phyloP scores from a whole-genome alignment of 2,113 vertebrate species.

The Megalops atlanticus region DNA sequence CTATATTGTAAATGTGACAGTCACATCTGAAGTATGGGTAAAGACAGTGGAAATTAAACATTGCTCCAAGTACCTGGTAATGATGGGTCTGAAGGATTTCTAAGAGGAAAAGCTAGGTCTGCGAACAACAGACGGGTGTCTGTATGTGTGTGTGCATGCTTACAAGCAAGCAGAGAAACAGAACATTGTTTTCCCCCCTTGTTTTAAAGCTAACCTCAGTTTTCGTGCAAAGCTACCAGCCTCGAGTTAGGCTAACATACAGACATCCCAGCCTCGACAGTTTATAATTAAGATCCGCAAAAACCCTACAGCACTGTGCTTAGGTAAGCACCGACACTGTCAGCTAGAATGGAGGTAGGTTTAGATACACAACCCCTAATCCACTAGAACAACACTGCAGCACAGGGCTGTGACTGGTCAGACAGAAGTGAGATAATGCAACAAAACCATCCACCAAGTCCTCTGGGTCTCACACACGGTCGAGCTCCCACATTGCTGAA shows the following conservation, averaged over 20 bases:
- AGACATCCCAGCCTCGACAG: background rate
- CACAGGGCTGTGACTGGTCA: background rate
- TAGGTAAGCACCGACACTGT: background rate
- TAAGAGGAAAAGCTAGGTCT: too few relatives aligned
- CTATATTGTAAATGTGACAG: background rate
- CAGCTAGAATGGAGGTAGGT: background rate
- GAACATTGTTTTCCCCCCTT: background rate
- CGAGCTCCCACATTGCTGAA: background rate
- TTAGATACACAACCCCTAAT: constrained; percentile 1
- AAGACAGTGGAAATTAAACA: background rate
- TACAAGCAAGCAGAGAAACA: background rate
- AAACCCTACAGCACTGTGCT: background rate
- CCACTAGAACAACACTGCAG: background rate
- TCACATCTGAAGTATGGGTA: background rate
- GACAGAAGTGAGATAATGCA: constrained; percentile 3
- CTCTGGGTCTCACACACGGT: background rate
- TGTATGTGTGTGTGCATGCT: background rate
- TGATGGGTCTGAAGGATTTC: background rate
- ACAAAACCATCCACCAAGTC: background rate
- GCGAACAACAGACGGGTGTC: background rate
- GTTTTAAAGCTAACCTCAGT: background rate
- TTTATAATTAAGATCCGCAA: background rate
- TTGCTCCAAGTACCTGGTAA: constrained; percentile 1
- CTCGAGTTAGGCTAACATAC: background rate
- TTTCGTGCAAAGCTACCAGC: background rate